Percentiles rank a stretch among this genome's conserved stretches.
Evolutionary conservation across 37 sponge, comb jelly and placozoan species (phyloP).

Genomic region (Corticium candelabrum): DNA sequence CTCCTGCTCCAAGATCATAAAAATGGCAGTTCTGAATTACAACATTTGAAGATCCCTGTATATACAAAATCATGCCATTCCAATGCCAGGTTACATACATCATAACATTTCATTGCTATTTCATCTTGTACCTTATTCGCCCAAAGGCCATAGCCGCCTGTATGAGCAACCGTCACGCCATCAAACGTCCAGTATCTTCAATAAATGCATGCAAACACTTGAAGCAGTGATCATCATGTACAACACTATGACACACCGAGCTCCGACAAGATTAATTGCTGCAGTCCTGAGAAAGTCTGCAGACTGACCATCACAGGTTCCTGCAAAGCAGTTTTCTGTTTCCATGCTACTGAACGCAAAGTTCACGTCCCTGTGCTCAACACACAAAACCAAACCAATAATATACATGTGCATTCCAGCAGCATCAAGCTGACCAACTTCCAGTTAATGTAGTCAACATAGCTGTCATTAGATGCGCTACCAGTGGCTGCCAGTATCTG

Average conservation of each 20-base stretch:
- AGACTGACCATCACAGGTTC: not conserved
- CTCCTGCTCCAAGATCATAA: not conserved
- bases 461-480: not conserved
- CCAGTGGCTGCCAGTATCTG: not conserved
- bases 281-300: constrained; percentile 3
- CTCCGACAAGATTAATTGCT: not conserved
- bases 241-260: not conserved
- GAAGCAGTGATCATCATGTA: too few species aligned
- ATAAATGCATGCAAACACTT: too few species aligned
- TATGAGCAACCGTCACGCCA: not conserved
- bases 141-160: constrained; percentile 7
- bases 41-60: not conserved
- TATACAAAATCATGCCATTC: not conserved
- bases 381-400: too few species aligned
- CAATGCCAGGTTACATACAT: too few species aligned
- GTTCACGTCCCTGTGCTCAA: not conserved
- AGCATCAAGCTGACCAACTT: too few species aligned
- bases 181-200: not conserved
- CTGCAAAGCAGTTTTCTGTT: not conserved
- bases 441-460: not conserved
- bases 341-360: not conserved
- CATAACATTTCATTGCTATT: too few species aligned
- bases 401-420: too few species aligned
- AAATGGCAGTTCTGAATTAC: not conserved
- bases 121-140: not conserved